Evolutionary conservation across 1,140 invertebrate species (phyloP), one percentile per base, ranked within the genome.

Genomic region (Camponotus pennsylvanicus): DNA sequence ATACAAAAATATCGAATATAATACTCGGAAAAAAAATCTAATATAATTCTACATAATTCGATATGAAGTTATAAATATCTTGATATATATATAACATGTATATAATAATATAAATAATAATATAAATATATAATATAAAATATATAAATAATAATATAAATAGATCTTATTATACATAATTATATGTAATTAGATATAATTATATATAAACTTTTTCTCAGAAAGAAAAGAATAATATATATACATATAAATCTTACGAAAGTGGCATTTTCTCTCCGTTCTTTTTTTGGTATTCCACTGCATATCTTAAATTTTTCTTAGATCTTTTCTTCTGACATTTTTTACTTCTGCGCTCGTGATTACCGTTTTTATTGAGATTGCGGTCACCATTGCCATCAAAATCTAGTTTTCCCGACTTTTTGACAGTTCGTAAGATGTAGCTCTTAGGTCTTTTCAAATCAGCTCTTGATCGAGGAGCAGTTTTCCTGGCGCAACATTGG

Each of bases 401-500:
- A 27, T 67, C 8, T 52, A 4, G 11, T 77, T 64, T 59, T 15
- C 18, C 2, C 15, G 0, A 4, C n/a, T 90, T 57, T 76, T 87
- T 76, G 34, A 1, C 8, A 6, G 6, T 32, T 45, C 57, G 57
- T 7, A 57, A 45, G 15, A 21, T 61, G 4, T 15, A 34, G 2
- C 45, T 76, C 13, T 40, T 87, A 7, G 49, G 52, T 42, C 18
- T 89, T 3, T 64, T 76, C 1, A 40, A 37, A 18, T 61, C 42
- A 7, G 37, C 15, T 13, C 49, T 49, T 32, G 61, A 73, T 9
- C 11, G 55, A 21, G 40, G 15, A 15, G 73, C 7, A 32, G 40
- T 45, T n/a, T 32, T 76, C 18, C 42, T 87, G 21, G 78, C 42
- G n/a, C 85, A 90, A 57, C 85, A 85, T 13, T 57, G 85, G 21